Evolutionary conservation across 2,888 invertebrate species (phyloP), one percentile per base, ranked within the genome.

Genomic region (Lottia gigantea): DNA sequence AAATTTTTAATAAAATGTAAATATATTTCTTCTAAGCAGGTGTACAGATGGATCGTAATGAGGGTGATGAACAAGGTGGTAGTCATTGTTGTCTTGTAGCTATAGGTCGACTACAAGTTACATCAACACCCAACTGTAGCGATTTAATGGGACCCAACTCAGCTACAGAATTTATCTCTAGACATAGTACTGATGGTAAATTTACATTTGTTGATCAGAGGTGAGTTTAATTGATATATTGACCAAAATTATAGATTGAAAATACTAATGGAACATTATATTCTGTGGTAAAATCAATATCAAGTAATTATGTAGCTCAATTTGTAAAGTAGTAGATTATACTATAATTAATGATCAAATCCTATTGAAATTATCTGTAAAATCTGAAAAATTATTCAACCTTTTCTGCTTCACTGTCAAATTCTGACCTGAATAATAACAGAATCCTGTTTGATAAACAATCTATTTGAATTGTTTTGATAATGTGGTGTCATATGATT

Each of bases 201-300:
- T 97, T 98, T 90, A 97, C 98, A 68, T 99, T 99, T 90, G 97
- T 98, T 70, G 99, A 99, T 90, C 98, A 98, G 89, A 93, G 90
- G 88, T 90, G 40, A 40, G 40, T 40, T 31, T 31, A 6, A 31
- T 31, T 31, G 31, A 6, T 31, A 31, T 31, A 4, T 31, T 31
- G 6, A 6, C 31, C 2, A 4, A 31, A 6, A 6, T 31, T 31
- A 31, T 4, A 40, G 7, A 40, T 40, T 40, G 7, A 8, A 40
- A 8, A 11, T 40, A 8, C 40, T 6, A 40, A 40, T 40, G 2
- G 31, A 31, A 40, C 31, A 31, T 31, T 31, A 2, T 31, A 31
- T 31, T 31, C 31, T 31, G 31, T 31, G 2, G 31, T 31, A 31
- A n/a, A n/a, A n/a, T n/a, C n/a, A n/a, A n/a, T n/a, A n/a, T n/a